Base-by-base conservation (phyloP, 2,888 invertebrate genomes). In the Sinotaia quadrata region DNA sequence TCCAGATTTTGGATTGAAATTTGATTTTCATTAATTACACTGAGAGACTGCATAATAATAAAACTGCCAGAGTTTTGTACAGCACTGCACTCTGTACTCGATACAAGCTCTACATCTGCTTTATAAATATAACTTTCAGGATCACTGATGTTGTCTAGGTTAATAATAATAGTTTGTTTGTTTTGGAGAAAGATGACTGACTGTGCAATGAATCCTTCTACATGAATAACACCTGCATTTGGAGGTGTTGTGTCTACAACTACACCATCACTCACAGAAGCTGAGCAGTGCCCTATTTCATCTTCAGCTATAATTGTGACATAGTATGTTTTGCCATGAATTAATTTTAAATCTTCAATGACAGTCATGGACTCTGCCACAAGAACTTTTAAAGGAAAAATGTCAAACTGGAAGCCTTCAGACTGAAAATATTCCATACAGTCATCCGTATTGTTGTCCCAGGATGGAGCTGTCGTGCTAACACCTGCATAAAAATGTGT, bases 221-320 rank as follows among this genome's bases (percentile, higher is more conserved):
- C 79, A 51, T 76, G 78, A 0, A 76, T 47, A 57, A 79, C 76
- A 44, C 74, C 75, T 10, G 77, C 73, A 37, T 41, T 31, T 12
- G 81, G 79, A 12, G 80, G 78, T 8, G 80, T 76, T 1, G 69
- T 65, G 67, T 81, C 81, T 8, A 80, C 68, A 58, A 78, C 71
- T 10, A 81, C 66, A 8, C 67, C 78, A 33, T 80, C 73, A 2
- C 79, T 78, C 57, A 61, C 61, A 5, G 71, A 72, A 10, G 70
- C n/a, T 1, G 75, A 68, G 56, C 69, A 70, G 41, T 72, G 57
- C 7, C 80, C 80, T 31, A 79, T 79, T 67, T 71, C 74, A 56
- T 80, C 78, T 0, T 72, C 69, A 0, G 75, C 67, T 59, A 75
- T 74, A 3, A 78, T 68, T 47, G 74, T 78, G 0, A 79, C 36